These are phyloP conservation scores for Pachymerium ferrugineum DNA, from an alignment of 2,888 invertebrate genomes.

Conservation along the genomic window DNA sequence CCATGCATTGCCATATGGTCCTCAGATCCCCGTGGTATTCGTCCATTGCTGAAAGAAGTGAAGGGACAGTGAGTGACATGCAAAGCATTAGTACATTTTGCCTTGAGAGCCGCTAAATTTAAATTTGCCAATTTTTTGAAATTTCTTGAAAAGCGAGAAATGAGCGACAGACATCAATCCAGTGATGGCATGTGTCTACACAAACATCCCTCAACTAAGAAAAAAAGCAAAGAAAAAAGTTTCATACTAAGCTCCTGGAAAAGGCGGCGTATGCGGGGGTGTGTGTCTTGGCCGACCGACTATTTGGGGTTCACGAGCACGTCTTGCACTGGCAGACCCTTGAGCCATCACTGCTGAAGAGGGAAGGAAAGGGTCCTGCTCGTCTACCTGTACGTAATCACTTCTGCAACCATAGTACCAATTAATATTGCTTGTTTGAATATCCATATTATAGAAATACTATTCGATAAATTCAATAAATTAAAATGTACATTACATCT, in stretches of 20 bases:
- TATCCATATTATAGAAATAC: too few relatives aligned
- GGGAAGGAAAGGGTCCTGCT: conserved; percentile 74
- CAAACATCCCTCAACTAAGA: too few relatives aligned
- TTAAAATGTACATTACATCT: too few relatives aligned
- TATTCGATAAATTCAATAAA: too few relatives aligned
- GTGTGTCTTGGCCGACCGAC: conserved; percentile 37
- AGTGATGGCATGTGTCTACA: too few relatives aligned
- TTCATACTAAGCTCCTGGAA: conserved; percentile 41
- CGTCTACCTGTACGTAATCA: conserved; percentile 61
- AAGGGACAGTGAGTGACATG: background rate
- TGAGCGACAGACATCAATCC: too few relatives aligned
- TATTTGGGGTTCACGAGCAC: conserved; percentile 33
- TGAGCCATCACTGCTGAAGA: conserved; percentile 53
- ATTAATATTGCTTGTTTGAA: too few relatives aligned
- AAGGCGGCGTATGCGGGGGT: conserved; percentile 41
- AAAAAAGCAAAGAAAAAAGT: background rate
- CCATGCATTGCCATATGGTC: conserved; percentile 34
- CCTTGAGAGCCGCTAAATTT: too few relatives aligned
- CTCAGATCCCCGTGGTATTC: conserved; percentile 37
- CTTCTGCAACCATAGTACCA: too few relatives aligned
- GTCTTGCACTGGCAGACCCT: conserved; percentile 52
- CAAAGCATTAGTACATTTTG: background rate
- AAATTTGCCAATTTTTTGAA: background rate
- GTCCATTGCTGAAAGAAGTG: conserved; percentile 41
- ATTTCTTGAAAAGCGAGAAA: too few relatives aligned